These are phyloP conservation scores for Geopemphigus sp. DNA, from an alignment of 1,140 invertebrate species.

Conservation along the genomic window DNA sequence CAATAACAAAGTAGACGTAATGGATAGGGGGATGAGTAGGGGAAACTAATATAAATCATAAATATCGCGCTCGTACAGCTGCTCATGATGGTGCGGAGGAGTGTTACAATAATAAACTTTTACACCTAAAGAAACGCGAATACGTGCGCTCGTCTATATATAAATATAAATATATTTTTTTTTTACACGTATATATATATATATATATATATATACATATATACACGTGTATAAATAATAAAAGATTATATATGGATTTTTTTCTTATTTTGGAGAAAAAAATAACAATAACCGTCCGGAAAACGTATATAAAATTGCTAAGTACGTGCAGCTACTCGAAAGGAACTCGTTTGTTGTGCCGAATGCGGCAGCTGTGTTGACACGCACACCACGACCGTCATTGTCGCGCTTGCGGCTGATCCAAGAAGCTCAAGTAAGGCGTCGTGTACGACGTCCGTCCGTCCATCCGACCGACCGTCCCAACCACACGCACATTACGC, in stretches of 20 bases:
- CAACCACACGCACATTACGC: too few relatives aligned
- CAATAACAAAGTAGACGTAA: constrained; percentile 7
- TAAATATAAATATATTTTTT: background rate
- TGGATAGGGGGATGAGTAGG: too few relatives aligned
- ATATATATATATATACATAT: too few relatives aligned
- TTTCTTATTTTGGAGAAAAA: background rate
- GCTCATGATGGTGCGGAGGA: background rate
- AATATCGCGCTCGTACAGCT: background rate
- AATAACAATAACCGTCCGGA: background rate
- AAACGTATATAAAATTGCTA: background rate
- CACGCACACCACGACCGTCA: too few relatives aligned
- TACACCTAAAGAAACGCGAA: background rate
- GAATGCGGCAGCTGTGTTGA: background rate
- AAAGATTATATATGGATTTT: background rate
- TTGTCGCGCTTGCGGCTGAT: too few relatives aligned
- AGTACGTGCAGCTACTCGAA: background rate
- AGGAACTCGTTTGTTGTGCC: background rate
- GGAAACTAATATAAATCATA: background rate
- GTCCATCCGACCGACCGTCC: too few relatives aligned
- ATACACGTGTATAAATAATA: background rate
- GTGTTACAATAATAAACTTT: background rate
- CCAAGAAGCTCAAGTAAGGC: too few relatives aligned
- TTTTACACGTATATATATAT: background rate
- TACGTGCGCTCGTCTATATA: background rate
- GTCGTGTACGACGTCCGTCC: too few relatives aligned